Percentiles rank a stretch among this genome's conserved stretches.
phyloP scores from a whole-genome alignment of 1,140 invertebrate genomes.

The Nomia melanderi region DNA sequence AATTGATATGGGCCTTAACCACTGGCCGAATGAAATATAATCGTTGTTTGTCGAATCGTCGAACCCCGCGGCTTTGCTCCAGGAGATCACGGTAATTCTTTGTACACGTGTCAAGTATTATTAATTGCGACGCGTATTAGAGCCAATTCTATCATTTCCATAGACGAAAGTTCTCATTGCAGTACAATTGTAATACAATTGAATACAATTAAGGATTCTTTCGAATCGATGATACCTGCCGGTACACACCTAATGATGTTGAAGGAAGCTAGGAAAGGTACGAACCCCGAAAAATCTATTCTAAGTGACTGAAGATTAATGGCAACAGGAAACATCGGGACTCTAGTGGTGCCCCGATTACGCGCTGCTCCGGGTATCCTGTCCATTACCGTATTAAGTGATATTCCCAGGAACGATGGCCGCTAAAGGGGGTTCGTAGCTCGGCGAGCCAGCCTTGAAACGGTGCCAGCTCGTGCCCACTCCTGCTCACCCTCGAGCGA shows the following conservation, averaged over 20 bases:
- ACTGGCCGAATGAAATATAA: constrained; percentile 22
- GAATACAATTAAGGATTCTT: too few relatives aligned
- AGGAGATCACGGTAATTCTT: not conserved
- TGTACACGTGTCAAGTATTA: not conserved
- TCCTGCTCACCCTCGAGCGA: constrained; percentile 42
- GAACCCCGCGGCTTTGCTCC: not conserved
- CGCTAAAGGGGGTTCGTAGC: constrained; percentile 68
- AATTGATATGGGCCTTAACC: constrained; percentile 23
- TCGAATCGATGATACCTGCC: not conserved
- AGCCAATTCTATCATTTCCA: too few relatives aligned
- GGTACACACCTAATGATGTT: not conserved
- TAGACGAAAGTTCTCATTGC: too few relatives aligned
- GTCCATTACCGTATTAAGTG: constrained; percentile 64
- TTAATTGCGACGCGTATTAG: not conserved
- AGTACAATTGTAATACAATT: too few relatives aligned
- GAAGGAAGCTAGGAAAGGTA: not conserved
- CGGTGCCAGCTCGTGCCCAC: constrained; percentile 74
- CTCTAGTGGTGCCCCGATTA: not conserved
- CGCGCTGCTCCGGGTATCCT: not conserved
- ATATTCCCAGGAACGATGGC: constrained; percentile 41
- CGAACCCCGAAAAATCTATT: not conserved
- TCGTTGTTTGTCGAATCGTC: not conserved
- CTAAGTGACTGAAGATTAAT: not conserved
- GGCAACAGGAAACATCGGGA: not conserved
- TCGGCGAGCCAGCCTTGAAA: constrained; percentile 76